Percentiles rank a stretch among this genome's conserved stretches.
Conservation (phyloP, 2,888 invertebrate species). For the Iselma pallidipennis region DNA sequence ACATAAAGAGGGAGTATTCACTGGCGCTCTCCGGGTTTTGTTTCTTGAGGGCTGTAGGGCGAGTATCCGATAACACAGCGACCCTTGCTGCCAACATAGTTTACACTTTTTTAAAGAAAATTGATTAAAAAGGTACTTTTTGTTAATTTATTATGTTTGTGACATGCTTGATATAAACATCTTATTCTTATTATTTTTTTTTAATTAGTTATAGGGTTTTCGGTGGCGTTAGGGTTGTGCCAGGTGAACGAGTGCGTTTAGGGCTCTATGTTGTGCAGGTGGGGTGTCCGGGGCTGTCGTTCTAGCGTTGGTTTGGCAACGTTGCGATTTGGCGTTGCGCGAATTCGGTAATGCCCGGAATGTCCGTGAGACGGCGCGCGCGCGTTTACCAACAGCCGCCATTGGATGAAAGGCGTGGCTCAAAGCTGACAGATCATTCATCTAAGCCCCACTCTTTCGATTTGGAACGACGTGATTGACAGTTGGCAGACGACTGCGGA, state of each 20-base stretch:
- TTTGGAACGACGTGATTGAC: conserved; percentile 64
- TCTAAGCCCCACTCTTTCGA: conserved; percentile 61
- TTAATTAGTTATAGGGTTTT: too few relatives aligned
- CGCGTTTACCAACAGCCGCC: conserved; percentile 56
- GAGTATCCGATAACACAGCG: background rate
- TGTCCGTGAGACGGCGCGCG: conserved; percentile 55
- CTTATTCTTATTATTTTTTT: background rate
- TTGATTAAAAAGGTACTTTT: background rate
- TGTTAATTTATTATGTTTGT: background rate
- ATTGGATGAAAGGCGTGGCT: conserved; percentile 54
- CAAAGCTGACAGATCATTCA: conserved; percentile 56
- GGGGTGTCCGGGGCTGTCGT: background rate
- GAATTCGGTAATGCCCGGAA: conserved; percentile 35
- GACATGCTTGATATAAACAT: background rate
- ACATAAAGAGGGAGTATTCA: background rate
- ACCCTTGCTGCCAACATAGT: background rate
- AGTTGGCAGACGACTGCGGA: conserved; percentile 69
- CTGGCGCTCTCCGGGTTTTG: background rate
- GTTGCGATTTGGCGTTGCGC: conserved; percentile 52
- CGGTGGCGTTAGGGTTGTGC: background rate
- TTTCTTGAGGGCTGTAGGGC: background rate
- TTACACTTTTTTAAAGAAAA: background rate
- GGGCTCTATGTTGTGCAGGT: background rate
- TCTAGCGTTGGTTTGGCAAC: conserved; percentile 5
- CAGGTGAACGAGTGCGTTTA: background rate